Conservation (phyloP, 2,797 vertebrate genomes). For the Sebastes minor region DNA sequence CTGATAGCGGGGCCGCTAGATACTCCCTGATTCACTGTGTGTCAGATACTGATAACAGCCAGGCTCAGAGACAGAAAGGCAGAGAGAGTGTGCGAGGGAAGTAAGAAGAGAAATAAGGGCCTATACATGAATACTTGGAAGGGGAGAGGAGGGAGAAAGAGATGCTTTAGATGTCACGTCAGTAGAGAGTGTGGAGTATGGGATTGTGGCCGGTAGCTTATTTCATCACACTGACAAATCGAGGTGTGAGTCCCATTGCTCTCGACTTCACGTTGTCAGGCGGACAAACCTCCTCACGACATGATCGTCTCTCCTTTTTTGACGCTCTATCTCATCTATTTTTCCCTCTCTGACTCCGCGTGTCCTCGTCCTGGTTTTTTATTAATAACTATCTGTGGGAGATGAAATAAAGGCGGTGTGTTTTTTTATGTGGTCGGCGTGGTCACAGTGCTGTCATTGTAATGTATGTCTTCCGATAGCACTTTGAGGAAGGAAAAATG, state of each 20-base stretch:
- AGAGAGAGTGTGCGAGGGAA: slow-evolving; percentile 39
- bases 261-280: slow-evolving; percentile 49
- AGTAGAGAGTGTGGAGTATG: slow-evolving; percentile 46
- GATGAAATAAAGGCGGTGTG: slow-evolving; percentile 65
- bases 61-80: slow-evolving; percentile 50
- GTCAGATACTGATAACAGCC: slow-evolving; percentile 84
- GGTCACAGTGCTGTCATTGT: slow-evolving; percentile 59
- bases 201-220: slow-evolving; percentile 51
- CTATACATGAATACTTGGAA: slow-evolving; percentile 53
- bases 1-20: slow-evolving; percentile 80
- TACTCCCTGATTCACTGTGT: slow-evolving; percentile 84
- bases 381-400: slow-evolving; percentile 67
- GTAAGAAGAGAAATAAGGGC: slow-evolving; percentile 58
- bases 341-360: slow-evolving; percentile 1
- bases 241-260: slow-evolving; percentile 56
- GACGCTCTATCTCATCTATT: slow-evolving; percentile 37
- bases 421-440: slow-evolving; percentile 50
- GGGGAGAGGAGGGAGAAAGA: slow-evolving; percentile 23
- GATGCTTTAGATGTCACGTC: slow-evolving; percentile 56
- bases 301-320: slow-evolving; percentile 22
- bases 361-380: slow-evolving; percentile 54
- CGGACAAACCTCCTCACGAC: slow-evolving; percentile 39
- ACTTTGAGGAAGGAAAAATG: slow-evolving; percentile 37
- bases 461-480: slow-evolving; percentile 70
- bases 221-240: slow-evolving; percentile 68